Evolutionary conservation across 2,888 invertebrate genomes (phyloP), one percentile per base, ranked within the genome.

Genomic region (Drosophila trichaetosa): DNA sequence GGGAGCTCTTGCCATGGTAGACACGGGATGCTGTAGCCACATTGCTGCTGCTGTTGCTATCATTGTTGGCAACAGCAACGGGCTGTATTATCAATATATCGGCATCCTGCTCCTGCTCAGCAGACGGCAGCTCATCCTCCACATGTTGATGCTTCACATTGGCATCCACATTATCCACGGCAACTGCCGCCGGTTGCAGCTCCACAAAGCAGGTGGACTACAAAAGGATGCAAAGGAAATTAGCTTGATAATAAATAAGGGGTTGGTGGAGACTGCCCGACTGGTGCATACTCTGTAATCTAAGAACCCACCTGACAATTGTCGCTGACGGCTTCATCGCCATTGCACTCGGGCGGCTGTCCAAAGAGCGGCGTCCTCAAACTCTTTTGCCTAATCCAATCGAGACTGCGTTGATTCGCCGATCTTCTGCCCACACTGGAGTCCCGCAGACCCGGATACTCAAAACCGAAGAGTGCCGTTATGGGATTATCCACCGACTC

Each of bases 221-320:
- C 46, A 46, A 46, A 38, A n/a, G 10, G 7, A 46, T 46, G 24
- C 16, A 8, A 46, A 16, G 24, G 24, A 11, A 11, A 42, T 46
- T 8, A 5, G 8, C 16, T 46, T 46, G 21, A 16, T 16, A 16
- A 8, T 16, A 46, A 46, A 24, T 2, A 4, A 4, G 8, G 16
- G 2, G 21, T 24, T 46, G 2, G 4, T 21, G 4, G 21, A 24
- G 21, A 16, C 4, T 46, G 8, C 1, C 16, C 8, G 46, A 46
- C 24, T 24, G 2, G 8, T 24, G 2, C 4, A 24, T 24, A 16
- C 16, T 2, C 24, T 24, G 21, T 24, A 24, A 1, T 24, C 18
- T 31, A 18, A 29, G 0, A 11, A 57, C 52, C 80, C 71, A 95
- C 95, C 94, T 95, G 95, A 70, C 95, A 95, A 49, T 94, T 94